A percentile compares a stretch with the other conserved stretches of the same genome.
phyloP scores from a whole-genome alignment of 2,113 vertebrate genomes.

The Strix uralensis region DNA sequence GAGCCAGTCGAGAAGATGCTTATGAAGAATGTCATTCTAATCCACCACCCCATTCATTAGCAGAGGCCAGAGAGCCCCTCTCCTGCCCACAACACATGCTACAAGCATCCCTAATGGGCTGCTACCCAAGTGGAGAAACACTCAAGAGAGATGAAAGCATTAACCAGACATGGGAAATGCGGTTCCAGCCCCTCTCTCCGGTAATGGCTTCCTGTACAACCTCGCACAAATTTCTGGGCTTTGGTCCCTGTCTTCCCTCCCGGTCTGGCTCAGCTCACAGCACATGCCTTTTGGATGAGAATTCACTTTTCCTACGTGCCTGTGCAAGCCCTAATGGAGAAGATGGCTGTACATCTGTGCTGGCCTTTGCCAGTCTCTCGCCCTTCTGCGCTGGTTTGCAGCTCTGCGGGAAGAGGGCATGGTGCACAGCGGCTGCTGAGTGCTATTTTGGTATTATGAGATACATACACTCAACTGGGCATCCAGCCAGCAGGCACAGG shows the following conservation, averaged over 20 bases:
- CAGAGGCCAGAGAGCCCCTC: background rate
- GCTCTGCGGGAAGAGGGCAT: background rate
- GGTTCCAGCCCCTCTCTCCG: background rate
- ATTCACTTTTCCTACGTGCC: rapidly evolving
- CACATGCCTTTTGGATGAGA: rapidly evolving
- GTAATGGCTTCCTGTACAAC: background rate
- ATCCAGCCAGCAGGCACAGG: background rate
- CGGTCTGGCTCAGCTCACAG: background rate
- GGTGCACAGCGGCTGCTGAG: background rate
- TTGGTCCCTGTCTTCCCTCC: background rate
- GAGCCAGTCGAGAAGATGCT: background rate
- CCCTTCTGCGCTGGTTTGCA: background rate
- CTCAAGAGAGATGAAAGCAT: background rate
- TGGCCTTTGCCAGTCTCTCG: background rate
- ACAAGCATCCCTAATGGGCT: background rate
- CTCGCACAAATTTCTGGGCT: background rate
- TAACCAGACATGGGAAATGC: background rate
- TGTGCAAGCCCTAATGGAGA: background rate
- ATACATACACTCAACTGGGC: background rate
- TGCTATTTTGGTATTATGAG: rapidly evolving
- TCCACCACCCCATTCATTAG: background rate
- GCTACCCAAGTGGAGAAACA: background rate
- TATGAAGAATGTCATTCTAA: rapidly evolving
- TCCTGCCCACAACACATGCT: rapidly evolving
- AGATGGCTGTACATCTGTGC: background rate